Evolutionary conservation across 2,113 vertebrate species (phyloP).

Genomic region (Conger conger): DNA sequence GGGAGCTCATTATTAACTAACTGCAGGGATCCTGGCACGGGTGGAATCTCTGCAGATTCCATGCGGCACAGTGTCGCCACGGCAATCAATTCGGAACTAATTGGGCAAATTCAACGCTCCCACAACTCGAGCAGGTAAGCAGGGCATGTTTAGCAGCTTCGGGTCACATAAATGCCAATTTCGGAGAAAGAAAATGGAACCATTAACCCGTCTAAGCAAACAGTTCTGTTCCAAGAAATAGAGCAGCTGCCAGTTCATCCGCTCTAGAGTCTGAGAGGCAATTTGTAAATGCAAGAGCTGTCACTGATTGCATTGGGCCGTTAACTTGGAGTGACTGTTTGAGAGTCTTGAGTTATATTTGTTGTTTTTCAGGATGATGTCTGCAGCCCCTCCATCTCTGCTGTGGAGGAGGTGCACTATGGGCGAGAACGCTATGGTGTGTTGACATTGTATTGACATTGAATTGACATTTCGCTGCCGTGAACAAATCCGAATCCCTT

Average conservation of each 20-base stretch:
- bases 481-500: too few relatives aligned
- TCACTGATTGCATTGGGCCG: background rate
- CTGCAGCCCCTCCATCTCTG: background rate
- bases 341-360: background rate
- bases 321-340: background rate
- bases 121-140: too few relatives aligned
- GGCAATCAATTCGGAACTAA: too few relatives aligned
- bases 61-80: too few relatives aligned
- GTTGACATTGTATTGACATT: too few relatives aligned
- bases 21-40: too few relatives aligned
- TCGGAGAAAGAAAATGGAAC: background rate
- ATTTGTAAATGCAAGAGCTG: background rate
- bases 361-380: background rate
- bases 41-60: too few relatives aligned
- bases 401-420: background rate
- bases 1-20: too few relatives aligned
- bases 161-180: background rate
- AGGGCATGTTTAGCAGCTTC: background rate
- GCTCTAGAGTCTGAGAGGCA: background rate
- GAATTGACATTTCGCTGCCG: too few relatives aligned
- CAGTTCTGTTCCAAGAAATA: background rate
- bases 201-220: background rate
- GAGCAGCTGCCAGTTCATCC: background rate
- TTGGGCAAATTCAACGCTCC: too few relatives aligned
- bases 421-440: too few relatives aligned